A percentile compares a stretch with the other conserved stretches of the same genome.
These are phyloP conservation scores for Drosophila grimshawi DNA, from an alignment of 1,140 invertebrate species.

Conservation along the genomic window DNA sequence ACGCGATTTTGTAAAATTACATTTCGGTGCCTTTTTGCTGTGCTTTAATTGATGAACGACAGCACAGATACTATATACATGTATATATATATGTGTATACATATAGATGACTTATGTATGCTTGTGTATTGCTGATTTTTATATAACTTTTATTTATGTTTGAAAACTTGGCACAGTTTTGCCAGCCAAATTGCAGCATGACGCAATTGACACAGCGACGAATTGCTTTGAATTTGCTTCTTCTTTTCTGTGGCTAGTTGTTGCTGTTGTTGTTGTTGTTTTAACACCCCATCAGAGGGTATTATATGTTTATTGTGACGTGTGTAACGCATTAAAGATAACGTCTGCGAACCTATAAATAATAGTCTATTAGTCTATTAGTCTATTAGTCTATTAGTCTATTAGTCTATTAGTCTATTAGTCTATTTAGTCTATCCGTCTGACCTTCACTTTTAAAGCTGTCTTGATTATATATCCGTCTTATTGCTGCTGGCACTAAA, in stretches of 20 bases:
- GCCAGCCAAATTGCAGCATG: constrained; percentile 72
- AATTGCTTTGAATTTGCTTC: constrained; percentile 33
- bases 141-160: constrained; percentile 78
- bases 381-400: no score
- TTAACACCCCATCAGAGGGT: background rate
- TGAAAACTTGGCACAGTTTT: constrained; percentile 71
- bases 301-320: background rate
- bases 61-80: background rate
- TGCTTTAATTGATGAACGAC: constrained; percentile 58
- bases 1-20: constrained; percentile 64
- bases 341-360: no score
- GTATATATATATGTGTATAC: background rate
- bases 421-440: no score
- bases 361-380: no score
- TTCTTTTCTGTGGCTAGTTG: constrained; percentile 12
- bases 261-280: constrained; percentile 17
- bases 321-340: no score
- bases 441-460: no score
- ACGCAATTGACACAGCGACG: constrained; percentile 69
- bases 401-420: no score
- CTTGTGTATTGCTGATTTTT: constrained; percentile 34
- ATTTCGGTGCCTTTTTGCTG: constrained; percentile 50
- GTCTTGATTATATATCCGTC: no score
- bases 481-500: no score
- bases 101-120: constrained; percentile 19